Evolutionary conservation across 37 sponge, comb jelly and placozoan species (phyloP).

Genomic region (Haliclona indistincta): DNA sequence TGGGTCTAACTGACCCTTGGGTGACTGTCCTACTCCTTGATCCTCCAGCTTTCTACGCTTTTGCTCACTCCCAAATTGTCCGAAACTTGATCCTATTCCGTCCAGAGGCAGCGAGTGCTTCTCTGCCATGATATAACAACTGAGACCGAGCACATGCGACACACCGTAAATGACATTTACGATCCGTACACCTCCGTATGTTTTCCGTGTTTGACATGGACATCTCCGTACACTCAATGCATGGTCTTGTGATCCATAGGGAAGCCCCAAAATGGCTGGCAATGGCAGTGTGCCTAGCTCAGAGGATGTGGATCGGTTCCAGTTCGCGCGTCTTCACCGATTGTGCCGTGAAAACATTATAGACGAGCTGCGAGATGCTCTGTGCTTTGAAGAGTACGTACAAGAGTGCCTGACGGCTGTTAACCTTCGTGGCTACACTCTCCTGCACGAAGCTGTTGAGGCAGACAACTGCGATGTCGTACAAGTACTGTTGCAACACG

Average conservation of each 20-base stretch:
- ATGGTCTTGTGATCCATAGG: neutral
- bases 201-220: neutral
- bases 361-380: slow-evolving; percentile 27
- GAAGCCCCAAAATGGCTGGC: neutral
- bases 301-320: slow-evolving; percentile 32
- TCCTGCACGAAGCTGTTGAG: slow-evolving; percentile 81
- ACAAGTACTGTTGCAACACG: slow-evolving; percentile 61
- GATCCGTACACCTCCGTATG: slow-evolving; percentile 14
- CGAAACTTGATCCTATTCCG: slow-evolving; percentile 15
- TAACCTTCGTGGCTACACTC: slow-evolving; percentile 47
- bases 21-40: slow-evolving; percentile 22
- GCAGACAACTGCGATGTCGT: slow-evolving; percentile 66
- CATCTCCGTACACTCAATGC: neutral
- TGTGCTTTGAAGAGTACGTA: slow-evolving; percentile 38
- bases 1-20: slow-evolving; percentile 66
- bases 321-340: slow-evolving; percentile 49
- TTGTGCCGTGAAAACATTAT: slow-evolving; percentile 61
- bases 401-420: slow-evolving; percentile 20
- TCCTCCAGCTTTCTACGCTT: slow-evolving; percentile 84
- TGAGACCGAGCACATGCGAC: neutral
- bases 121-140: slow-evolving; percentile 68
- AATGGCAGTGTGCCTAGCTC: too few species aligned
- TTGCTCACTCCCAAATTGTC: slow-evolving; percentile 30
- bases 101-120: slow-evolving; percentile 71
- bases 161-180: neutral